Conservation (phyloP, 2,797 vertebrate genomes). For the Malacoctenus gilli region DNA sequence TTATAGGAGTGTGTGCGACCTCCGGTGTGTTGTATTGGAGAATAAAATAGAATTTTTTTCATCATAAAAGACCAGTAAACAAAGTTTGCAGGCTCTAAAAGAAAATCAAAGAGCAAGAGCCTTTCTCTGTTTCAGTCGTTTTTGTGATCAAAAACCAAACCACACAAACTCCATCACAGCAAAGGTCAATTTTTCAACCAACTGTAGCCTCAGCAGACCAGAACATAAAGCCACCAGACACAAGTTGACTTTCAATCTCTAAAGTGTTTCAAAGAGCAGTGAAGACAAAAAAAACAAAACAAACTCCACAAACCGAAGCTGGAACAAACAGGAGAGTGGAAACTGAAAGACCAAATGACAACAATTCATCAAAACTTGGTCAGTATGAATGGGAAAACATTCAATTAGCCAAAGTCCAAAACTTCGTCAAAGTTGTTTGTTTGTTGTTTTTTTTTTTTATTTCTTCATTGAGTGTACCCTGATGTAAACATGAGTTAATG, state of each 20-base stretch:
- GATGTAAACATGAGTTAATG: background rate
- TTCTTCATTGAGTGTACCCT: background rate
- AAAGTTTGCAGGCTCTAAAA: slow-evolving; percentile 13
- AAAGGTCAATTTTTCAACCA: slow-evolving; percentile 47
- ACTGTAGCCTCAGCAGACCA: slow-evolving; percentile 27
- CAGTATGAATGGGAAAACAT: background rate
- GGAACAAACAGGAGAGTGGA: background rate
- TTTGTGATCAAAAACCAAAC: slow-evolving; percentile 48
- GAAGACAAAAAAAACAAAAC: slow-evolving; percentile 12
- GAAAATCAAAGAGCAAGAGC: slow-evolving; percentile 31
- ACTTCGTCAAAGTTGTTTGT: background rate
- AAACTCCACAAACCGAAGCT: too few species aligned
- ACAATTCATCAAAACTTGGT: background rate
- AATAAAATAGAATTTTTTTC: too few species aligned
- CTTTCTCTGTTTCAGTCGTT: slow-evolving; percentile 22
- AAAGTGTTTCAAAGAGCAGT: slow-evolving; percentile 4
- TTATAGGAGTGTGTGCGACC: too few species aligned
- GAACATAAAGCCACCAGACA: slow-evolving; percentile 21
- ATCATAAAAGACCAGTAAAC: too few species aligned
- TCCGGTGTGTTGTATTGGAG: too few species aligned
- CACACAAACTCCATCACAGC: slow-evolving; percentile 30
- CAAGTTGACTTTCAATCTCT: slow-evolving; percentile 25
- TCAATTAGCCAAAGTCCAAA: slow-evolving; percentile 13
- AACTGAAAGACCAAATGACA: slow-evolving; percentile 4
- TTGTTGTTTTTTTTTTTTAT: too few species aligned